These are phyloP conservation scores for Nemotelus nigrinus DNA, from an alignment of 2,888 invertebrate species.

Conservation along the genomic window DNA sequence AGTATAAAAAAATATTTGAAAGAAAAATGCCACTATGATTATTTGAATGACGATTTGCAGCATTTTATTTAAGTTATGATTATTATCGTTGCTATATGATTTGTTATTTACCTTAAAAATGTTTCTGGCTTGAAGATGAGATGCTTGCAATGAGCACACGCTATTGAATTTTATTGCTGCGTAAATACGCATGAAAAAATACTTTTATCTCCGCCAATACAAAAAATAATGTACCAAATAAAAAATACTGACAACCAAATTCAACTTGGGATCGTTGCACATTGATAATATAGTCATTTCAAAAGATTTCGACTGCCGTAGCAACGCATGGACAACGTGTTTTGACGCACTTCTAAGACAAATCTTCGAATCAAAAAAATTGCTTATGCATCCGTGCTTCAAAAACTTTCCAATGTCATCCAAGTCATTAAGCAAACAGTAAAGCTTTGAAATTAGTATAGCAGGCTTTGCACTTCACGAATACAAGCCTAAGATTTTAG, in stretches of 20 bases:
- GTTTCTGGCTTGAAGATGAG: not conserved
- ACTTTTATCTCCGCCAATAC: not conserved
- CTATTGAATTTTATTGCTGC: not conserved
- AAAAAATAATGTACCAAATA: not conserved
- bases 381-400: conserved; percentile 27
- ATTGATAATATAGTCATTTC: not conserved
- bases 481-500: conserved; percentile 17
- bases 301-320: not conserved
- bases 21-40: too few species aligned
- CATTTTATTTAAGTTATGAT: too few species aligned
- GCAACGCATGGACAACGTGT: conserved; percentile 30
- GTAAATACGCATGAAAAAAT: not conserved
- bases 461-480: conserved; percentile 21
- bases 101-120: too few species aligned
- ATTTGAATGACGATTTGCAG: too few species aligned
- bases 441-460: conserved; percentile 1
- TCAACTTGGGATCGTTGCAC: not conserved
- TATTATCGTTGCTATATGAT: too few species aligned
- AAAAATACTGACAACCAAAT: not conserved
- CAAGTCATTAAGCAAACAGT: conserved; percentile 18
- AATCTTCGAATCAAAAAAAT: not conserved
- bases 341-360: conserved; percentile 7
- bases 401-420: conserved; percentile 39
- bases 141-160: not conserved
- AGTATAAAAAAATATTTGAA: too few species aligned